Conservation (phyloP, 2,888 invertebrate species). For the Euspilapteryx auroguttella region DNA sequence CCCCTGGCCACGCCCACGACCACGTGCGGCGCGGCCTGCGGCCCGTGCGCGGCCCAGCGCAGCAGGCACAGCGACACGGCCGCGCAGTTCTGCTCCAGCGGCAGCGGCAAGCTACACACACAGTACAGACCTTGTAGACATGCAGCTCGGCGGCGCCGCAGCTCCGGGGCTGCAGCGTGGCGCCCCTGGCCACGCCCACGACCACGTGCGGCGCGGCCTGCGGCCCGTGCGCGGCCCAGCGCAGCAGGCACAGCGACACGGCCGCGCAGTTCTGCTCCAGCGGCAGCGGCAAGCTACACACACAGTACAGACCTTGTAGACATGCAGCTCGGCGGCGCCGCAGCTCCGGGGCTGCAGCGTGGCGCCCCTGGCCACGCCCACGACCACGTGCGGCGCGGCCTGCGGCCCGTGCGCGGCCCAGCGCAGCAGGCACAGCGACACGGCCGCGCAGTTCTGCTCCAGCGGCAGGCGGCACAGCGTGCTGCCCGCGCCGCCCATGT, state of each 20-base stretch:
- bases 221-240: conserved; percentile 67
- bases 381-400: conserved; percentile 63
- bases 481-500: conserved; percentile 74
- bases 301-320: conserved; percentile 75
- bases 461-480: conserved; percentile 79
- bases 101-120: conserved; percentile 74
- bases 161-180: conserved; percentile 84
- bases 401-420: conserved; percentile 65
- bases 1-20: conserved; percentile 93
- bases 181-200: conserved; percentile 90
- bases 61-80: conserved; percentile 86
- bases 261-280: conserved; percentile 97
- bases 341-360: conserved; percentile 86
- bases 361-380: conserved; percentile 91
- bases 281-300: conserved; percentile 74
- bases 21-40: conserved; percentile 49
- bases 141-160: conserved; percentile 83
- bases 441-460: conserved; percentile 96
- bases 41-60: conserved; percentile 68
- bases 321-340: conserved; percentile 81
- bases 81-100: conserved; percentile 95
- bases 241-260: conserved; percentile 81
- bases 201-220: conserved; percentile 61
- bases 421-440: conserved; percentile 82
- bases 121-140: conserved; percentile 75